Percentiles rank a stretch among this genome's conserved stretches.
These are phyloP conservation scores for Vesta saturnalis DNA, from an alignment of 2,888 invertebrate genomes.

Conservation along the genomic window DNA sequence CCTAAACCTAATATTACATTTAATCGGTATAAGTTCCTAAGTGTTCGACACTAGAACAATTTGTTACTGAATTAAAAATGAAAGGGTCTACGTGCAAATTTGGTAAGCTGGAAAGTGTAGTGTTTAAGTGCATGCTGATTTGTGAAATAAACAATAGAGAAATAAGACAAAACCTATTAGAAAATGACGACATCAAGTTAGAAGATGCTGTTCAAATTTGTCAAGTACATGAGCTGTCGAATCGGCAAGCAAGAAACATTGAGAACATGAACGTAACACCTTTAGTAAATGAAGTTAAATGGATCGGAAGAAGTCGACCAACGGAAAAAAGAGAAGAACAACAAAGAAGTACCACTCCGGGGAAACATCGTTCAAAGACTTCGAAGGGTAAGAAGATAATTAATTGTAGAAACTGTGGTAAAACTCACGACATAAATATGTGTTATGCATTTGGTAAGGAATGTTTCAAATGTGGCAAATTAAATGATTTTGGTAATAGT, in stretches of 20 bases:
- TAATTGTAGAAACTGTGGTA: too few relatives aligned
- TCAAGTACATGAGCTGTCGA: not conserved
- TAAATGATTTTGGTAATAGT: not conserved
- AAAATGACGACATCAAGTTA: not conserved
- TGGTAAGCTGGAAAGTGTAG: not conserved
- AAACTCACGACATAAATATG: too few relatives aligned
- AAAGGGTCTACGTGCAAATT: not conserved
- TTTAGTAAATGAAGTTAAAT: not conserved
- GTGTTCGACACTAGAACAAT: too few relatives aligned
- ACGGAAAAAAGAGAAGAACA: not conserved
- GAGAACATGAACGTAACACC: not conserved
- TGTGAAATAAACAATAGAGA: too few relatives aligned
- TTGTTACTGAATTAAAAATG: too few relatives aligned
- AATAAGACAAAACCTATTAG: not conserved
- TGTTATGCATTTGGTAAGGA: too few relatives aligned
- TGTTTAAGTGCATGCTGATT: not conserved
- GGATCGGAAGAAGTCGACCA: not conserved
- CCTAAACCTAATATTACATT: too few relatives aligned
- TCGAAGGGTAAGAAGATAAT: too few relatives aligned
- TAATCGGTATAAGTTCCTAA: too few relatives aligned
- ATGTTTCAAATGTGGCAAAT: too few relatives aligned
- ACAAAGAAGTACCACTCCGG: not conserved
- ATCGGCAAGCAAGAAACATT: not conserved
- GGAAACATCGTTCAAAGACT: too few relatives aligned
- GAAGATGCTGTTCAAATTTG: not conserved